phyloP scores from a whole-genome alignment of 1,140 invertebrate species.

The Hyphantria cunea region DNA sequence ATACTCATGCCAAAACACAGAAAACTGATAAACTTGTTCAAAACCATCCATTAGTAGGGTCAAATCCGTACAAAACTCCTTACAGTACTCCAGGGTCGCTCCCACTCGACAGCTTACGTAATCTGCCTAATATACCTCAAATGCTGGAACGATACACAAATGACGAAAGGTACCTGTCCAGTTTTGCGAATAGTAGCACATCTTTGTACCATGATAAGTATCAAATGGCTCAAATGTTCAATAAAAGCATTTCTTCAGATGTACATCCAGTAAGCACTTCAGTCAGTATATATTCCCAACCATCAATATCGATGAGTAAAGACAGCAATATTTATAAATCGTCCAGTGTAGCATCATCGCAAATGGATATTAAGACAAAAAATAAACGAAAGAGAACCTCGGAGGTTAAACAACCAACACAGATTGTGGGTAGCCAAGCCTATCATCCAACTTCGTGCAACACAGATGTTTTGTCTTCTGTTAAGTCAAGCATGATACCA shows the following conservation, averaged over 20 bases:
- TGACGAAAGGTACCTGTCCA: constrained; percentile 79
- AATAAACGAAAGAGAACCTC: constrained; percentile 62
- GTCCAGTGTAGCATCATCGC: constrained; percentile 38
- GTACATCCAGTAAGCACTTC: constrained; percentile 51
- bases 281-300: constrained; percentile 57
- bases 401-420: constrained; percentile 77
- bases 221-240: constrained; percentile 80
- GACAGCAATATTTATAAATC: constrained; percentile 61
- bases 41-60: constrained; percentile 58
- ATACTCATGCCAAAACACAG: constrained; percentile 54
- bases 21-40: constrained; percentile 63
- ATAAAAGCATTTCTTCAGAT: constrained; percentile 74
- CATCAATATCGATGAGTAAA: constrained; percentile 57
- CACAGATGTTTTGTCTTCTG: constrained; percentile 58
- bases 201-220: constrained; percentile 78
- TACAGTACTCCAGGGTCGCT: constrained; percentile 64
- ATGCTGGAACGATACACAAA: constrained; percentile 83
- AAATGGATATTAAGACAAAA: constrained; percentile 53
- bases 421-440: constrained; percentile 79
- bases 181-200: constrained; percentile 64
- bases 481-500: constrained; percentile 84
- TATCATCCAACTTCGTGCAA: constrained; percentile 51
- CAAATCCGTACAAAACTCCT: constrained; percentile 68
- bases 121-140: constrained; percentile 83
- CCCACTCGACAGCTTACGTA: constrained; percentile 75